phyloP scores from a whole-genome alignment of 2,888 invertebrate genomes.

The Neoitamus cyanurus region DNA sequence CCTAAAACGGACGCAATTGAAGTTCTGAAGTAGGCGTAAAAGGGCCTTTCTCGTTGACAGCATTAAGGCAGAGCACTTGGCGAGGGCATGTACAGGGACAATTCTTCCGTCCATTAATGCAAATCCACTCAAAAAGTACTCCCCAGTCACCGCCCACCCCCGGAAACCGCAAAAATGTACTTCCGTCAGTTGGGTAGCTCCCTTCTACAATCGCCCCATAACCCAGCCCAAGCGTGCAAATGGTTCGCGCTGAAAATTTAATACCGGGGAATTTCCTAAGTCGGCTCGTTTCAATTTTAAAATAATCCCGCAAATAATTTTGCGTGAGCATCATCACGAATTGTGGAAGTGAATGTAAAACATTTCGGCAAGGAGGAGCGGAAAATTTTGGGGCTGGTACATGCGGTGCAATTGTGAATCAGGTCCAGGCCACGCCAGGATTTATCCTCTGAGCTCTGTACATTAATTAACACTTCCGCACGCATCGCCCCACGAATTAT shows the following conservation, averaged over 20 bases:
- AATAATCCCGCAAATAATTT: neutral
- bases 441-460: neutral
- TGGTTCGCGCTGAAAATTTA: neutral
- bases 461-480: neutral
- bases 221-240: neutral
- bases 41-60: neutral
- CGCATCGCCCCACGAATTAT: neutral
- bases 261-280: neutral
- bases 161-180: neutral
- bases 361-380: neutral
- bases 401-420: neutral
- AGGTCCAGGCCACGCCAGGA: neutral
- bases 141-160: neutral
- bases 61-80: neutral
- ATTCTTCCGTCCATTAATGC: neutral
- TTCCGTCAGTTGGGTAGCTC: neutral
- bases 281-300: neutral
- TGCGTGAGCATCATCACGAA: neutral
- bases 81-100: neutral
- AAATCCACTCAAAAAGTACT: neutral
- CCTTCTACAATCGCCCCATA: neutral
- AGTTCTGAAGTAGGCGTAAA: neutral
- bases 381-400: neutral
- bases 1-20: neutral
- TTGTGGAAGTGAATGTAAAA: neutral